A percentile compares a stretch with the other conserved stretches of the same genome.
phyloP scores from a whole-genome alignment of 2,113 vertebrate species.

The Phasianus colchicus region DNA sequence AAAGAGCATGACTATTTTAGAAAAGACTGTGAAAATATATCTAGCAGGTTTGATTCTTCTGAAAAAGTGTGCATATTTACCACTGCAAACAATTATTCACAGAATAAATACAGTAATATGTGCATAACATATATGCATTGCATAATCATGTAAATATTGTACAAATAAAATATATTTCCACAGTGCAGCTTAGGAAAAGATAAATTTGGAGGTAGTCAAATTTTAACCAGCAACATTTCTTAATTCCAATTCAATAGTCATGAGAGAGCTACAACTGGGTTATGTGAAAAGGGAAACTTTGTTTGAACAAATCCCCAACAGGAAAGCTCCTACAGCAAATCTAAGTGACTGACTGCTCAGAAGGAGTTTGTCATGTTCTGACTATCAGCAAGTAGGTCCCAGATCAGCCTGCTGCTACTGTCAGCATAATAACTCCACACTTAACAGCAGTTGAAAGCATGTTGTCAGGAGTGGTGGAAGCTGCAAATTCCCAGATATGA shows the following conservation, averaged over 20 bases:
- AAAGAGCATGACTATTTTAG: background rate
- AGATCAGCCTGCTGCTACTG: background rate
- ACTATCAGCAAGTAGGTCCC: background rate
- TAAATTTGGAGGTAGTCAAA: background rate
- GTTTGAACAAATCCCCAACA: background rate
- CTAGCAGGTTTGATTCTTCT: background rate
- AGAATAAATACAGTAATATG: background rate
- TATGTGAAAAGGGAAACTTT: background rate
- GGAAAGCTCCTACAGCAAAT: background rate
- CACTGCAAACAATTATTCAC: background rate
- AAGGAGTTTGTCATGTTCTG: background rate
- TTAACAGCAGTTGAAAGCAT: background rate
- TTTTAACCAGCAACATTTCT: background rate
- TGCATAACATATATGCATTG: background rate
- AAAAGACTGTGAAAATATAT: background rate
- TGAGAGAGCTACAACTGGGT: background rate
- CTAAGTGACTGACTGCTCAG: background rate
- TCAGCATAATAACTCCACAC: accelerated
- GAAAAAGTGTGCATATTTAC: background rate
- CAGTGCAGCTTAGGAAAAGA: background rate
- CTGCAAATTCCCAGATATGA: background rate
- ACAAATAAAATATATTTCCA: background rate
- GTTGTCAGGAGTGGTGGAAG: background rate
- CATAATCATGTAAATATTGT: background rate
- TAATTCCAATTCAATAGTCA: background rate